Percentiles rank a stretch among this genome's conserved stretches.
Conservation (phyloP, 2,113 vertebrate genomes). For the Capreolus pygargus region DNA sequence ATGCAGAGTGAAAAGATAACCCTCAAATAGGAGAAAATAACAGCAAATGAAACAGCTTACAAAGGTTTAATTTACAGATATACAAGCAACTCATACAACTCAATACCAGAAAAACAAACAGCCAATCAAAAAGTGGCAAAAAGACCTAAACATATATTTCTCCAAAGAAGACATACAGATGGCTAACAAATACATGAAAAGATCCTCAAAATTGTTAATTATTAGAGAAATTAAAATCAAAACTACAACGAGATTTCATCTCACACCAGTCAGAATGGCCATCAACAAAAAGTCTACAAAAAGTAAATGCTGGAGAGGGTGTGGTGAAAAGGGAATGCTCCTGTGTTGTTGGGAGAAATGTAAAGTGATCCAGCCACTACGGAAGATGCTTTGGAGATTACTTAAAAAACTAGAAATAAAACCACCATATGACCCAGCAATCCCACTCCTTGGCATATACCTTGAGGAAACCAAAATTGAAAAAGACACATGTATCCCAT, state of each 20-base stretch:
- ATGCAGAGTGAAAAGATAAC: background rate
- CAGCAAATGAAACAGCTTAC: background rate
- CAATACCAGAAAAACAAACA: background rate
- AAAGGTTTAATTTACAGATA: background rate
- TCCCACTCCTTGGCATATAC: background rate
- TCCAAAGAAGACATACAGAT: background rate
- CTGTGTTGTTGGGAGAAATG: background rate
- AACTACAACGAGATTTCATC: background rate
- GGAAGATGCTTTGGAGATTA: background rate
- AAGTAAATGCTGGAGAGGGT: background rate
- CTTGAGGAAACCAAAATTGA: background rate
- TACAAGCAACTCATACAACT: background rate
- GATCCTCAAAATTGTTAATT: background rate
- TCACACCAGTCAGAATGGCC: background rate
- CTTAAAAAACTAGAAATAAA: background rate
- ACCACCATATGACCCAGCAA: background rate
- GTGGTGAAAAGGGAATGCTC: background rate
- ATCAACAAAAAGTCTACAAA: background rate
- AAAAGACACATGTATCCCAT: background rate
- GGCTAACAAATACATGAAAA: background rate
- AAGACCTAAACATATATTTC: background rate
- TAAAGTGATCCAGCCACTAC: background rate
- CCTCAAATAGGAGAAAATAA: background rate
- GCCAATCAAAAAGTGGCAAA: background rate
- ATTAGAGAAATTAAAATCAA: background rate